Evolutionary conservation across 2,113 vertebrate genomes (phyloP), one percentile per base, ranked within the genome.

Genomic region (Hassar affinis): DNA sequence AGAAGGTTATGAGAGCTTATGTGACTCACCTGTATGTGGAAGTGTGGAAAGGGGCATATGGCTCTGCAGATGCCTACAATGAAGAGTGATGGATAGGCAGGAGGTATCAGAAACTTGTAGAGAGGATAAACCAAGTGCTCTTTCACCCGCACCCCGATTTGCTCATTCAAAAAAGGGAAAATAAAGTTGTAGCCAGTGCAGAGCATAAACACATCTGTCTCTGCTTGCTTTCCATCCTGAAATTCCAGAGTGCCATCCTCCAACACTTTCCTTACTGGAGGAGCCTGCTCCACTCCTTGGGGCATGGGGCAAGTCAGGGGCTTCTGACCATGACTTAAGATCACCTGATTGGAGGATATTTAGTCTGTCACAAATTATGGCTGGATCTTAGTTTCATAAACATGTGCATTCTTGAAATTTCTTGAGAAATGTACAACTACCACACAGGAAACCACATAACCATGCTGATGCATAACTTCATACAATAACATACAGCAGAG

Each of bases 111-210:
- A 84, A 90, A 92, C 57, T 88, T 93, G 85, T 95, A 96, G 17
- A 96, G 90, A 0, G 94, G 95, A 0, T 89, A 90, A 64, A 95
- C 86, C 30, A 91, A 38, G 14, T 94, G 91, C 64, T 93, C 83
- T 30, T 90, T 88, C 68, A 95, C 80, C 2, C 87, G 75, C 78
- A 95, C 68, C 7, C 90, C 91, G 86, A 95, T 78, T 90, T 85
- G 22, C 68, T 78, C 0, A 75, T 91, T 75, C 83, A 96, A 86
- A 87, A 95, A 96, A 0, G 93, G 93, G 49, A 88, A 96, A 45
- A 62, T 88, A 88, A 94, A 96, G 71, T 93, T 94, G 84, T 96
- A 96, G 0, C 95, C 95, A 0, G 95, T 96, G 87, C 95, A 96
- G 83, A 95, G 89, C 56, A 96, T 84, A 79, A 96, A 89, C 2